These are phyloP conservation scores for Chionoecetes opilio DNA, from an alignment of 1,140 invertebrate species.

Conservation along the genomic window DNA sequence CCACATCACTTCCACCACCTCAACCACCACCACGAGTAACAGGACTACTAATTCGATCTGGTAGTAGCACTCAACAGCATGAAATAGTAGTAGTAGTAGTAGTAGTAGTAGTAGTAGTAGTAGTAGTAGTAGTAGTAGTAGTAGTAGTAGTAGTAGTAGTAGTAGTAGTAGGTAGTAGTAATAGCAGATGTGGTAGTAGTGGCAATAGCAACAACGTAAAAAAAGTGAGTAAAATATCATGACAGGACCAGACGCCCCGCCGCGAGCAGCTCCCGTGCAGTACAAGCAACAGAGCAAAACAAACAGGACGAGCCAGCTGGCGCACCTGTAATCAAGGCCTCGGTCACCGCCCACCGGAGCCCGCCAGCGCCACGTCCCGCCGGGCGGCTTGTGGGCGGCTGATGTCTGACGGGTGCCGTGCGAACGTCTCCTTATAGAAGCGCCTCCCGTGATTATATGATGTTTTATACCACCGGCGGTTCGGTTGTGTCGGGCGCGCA, in stretches of 20 bases:
- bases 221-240: neutral
- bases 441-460: conserved; percentile 4
- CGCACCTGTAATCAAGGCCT: conserved; percentile 3
- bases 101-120: conserved; percentile 45
- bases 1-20: no score
- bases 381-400: neutral
- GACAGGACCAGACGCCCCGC: neutral
- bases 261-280: neutral
- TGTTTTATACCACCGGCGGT: conserved; percentile 7
- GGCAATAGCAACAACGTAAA: neutral
- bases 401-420: neutral
- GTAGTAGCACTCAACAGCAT: conserved; percentile 1
- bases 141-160: neutral
- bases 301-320: conserved; percentile 2
- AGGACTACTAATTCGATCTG: no score
- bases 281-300: neutral
- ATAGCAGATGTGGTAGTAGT: neutral
- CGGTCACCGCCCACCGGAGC: neutral
- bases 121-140: conserved; percentile 30
- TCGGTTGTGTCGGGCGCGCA: neutral
- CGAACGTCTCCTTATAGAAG: conserved; percentile 16
- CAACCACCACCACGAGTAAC: no score
- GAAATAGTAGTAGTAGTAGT: conserved; percentile 48
- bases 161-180: neutral
- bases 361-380: neutral